A percentile compares a stretch with the other conserved stretches of the same genome.
phyloP scores from a whole-genome alignment of 64 coral and sea anemone species.

The Exaiptasia diaphana region DNA sequence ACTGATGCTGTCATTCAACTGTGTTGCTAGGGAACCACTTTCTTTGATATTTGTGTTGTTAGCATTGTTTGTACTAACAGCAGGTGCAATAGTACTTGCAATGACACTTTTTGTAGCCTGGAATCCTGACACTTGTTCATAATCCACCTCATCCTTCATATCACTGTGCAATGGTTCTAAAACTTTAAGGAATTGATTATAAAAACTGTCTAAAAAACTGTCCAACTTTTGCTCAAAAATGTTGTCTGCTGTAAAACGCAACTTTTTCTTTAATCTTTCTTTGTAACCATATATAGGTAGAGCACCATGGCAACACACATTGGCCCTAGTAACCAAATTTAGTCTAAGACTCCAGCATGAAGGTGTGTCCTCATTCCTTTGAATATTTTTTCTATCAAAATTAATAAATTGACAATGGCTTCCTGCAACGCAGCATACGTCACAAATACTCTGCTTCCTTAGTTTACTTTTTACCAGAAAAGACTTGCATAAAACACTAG shows the following conservation, averaged over 20 bases:
- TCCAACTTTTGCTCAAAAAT: neutral
- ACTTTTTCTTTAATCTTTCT: neutral
- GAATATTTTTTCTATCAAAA: no score
- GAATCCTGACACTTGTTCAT: neutral
- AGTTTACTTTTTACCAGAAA: neutral
- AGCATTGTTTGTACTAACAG: neutral
- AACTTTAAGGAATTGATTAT: neutral
- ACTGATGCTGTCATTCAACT: neutral
- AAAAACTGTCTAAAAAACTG: neutral
- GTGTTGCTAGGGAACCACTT: neutral
- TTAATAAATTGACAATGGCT: neutral
- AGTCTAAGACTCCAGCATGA: no score
- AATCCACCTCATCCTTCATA: neutral
- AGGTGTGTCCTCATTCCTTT: no score
- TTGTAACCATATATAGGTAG: no score
- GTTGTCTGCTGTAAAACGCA: conserved; percentile 7
- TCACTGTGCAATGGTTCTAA: neutral
- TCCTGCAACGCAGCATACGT: neutral
- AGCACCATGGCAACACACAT: no score
- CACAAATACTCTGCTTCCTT: neutral
- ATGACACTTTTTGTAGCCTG: neutral
- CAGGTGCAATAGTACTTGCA: neutral
- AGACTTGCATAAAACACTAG: neutral
- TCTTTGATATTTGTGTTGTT: neutral
- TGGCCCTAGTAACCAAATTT: no score